phyloP scores from a whole-genome alignment of 2,113 vertebrate species.

The Strigops habroptila region DNA sequence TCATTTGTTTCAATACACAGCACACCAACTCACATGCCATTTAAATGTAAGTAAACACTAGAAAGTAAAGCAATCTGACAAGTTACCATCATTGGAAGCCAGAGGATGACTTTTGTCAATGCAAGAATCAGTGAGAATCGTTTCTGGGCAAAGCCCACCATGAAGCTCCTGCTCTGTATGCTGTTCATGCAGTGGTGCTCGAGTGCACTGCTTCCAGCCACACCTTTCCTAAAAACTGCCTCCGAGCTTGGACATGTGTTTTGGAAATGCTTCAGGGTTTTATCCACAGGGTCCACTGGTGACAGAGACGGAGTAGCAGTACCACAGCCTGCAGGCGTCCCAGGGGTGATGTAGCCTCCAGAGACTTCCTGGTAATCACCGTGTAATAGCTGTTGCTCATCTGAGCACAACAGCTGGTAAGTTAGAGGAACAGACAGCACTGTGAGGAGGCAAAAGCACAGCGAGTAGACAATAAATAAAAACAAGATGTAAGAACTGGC shows the following conservation, averaged over 20 bases:
- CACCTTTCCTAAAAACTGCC: not conserved
- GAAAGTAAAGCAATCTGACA: not conserved
- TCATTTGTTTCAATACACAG: not conserved
- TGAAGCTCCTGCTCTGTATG: constrained; percentile 51
- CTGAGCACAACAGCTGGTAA: constrained; percentile 87
- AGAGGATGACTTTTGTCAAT: constrained; percentile 83
- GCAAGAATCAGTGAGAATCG: constrained; percentile 93
- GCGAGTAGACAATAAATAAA: constrained; percentile 78
- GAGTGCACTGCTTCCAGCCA: not conserved
- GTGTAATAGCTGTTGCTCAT: constrained; percentile 74
- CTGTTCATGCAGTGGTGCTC: not conserved
- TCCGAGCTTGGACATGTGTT: constrained; percentile 45
- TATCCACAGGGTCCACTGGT: constrained; percentile 69
- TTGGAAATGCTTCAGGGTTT: constrained; percentile 69
- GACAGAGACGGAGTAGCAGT: constrained; percentile 62
- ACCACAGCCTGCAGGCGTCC: constrained; percentile 66
- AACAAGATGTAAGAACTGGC: constrained; percentile 81
- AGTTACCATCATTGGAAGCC: constrained; percentile 98
- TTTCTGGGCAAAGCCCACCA: constrained; percentile 85
- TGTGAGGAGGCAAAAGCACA: constrained; percentile 80
- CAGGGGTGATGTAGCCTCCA: constrained; percentile 58
- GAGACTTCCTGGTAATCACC: constrained; percentile 71
- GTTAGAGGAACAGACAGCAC: constrained; percentile 83
- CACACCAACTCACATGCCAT: not conserved
- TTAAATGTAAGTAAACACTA: not conserved